These are phyloP conservation scores for Hippocampus mohnikei DNA, from an alignment of 2,113 vertebrate species.

Conservation along the genomic window DNA sequence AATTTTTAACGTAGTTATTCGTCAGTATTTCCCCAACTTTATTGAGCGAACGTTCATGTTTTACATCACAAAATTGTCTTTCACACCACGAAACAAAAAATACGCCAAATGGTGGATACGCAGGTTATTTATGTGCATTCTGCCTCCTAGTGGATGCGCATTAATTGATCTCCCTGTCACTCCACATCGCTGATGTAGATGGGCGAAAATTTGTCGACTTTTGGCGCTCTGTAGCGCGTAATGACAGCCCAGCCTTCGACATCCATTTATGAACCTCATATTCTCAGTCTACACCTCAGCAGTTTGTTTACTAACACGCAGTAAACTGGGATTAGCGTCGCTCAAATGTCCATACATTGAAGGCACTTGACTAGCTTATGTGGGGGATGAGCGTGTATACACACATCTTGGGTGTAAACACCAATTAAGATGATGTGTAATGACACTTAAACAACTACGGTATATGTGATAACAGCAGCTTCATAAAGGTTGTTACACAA, in stretches of 20 bases:
- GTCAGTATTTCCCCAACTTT: too few species aligned
- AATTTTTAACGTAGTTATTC: too few species aligned
- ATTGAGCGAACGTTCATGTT: too few species aligned
- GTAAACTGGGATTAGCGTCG: constrained; percentile 35
- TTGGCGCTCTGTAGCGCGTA: background rate
- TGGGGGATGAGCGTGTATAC: background rate
- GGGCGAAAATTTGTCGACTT: too few species aligned
- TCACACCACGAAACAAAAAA: too few species aligned
- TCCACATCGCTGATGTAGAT: too few species aligned
- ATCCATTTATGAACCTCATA: constrained; percentile 16
- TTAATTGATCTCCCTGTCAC: too few species aligned
- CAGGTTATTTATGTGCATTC: too few species aligned
- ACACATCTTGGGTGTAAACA: background rate
- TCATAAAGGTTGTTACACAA: background rate
- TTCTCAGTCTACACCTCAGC: constrained; percentile 21
- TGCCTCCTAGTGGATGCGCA: too few species aligned
- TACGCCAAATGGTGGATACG: too few species aligned
- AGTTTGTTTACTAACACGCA: constrained; percentile 34
- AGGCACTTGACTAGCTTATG: constrained; percentile 22
- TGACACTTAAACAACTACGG: background rate
- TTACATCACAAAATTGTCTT: too few species aligned
- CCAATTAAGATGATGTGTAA: background rate
- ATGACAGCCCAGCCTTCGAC: background rate
- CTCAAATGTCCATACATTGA: constrained; percentile 15
- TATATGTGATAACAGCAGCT: background rate